Evolutionary conservation across 2,888 invertebrate genomes (phyloP), one percentile per base, ranked within the genome.

Genomic region (Leucoma salicis): DNA sequence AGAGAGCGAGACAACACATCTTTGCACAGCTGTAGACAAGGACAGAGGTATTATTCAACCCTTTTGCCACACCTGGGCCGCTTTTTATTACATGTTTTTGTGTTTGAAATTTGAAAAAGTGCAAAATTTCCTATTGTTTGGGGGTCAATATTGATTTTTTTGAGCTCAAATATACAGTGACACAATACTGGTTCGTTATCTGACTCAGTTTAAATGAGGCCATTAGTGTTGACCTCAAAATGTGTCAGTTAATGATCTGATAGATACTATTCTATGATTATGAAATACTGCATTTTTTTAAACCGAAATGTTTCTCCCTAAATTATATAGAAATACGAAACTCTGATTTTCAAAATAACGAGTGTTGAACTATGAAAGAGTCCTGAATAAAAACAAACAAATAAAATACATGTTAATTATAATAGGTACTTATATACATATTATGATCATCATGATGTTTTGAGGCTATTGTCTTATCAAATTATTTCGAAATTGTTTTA

Each of bases 91-190:
- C 35, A 31, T 48, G 59, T 66, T 66, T 75, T 83, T 84, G 78
- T 80, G 74, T 74, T 33, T 74, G 63, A 61, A 78, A 81, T 76
- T 79, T 81, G 59, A 81, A 86, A 88, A 86, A 81, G 82, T 87
- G 88, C 86, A 80, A 86, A 84, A 81, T 85, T 82, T 77, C 62
- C 53, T 76, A 73, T 74, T 82, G 72, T 82, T 77, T 61, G 52
- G 72, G 35, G 78, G 77, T 87, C 86, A 89, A 89, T 86, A 89
- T 88, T 89, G 85, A 82, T 86, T 89, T 70, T 88, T 70, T 85
- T 70, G 73, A 57, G 69, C 64, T 63, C 69, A 75, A 40, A 74
- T 68, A 69, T 67, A 53, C 49, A 16, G 41, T 32, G 15, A 44
- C 42, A 81, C 80, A 82, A 89, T 84, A 53, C 52, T 46, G 68